These are phyloP conservation scores for Stichodactyla helianthus DNA, from an alignment of 64 coral and sea anemone species.

Conservation along the genomic window DNA sequence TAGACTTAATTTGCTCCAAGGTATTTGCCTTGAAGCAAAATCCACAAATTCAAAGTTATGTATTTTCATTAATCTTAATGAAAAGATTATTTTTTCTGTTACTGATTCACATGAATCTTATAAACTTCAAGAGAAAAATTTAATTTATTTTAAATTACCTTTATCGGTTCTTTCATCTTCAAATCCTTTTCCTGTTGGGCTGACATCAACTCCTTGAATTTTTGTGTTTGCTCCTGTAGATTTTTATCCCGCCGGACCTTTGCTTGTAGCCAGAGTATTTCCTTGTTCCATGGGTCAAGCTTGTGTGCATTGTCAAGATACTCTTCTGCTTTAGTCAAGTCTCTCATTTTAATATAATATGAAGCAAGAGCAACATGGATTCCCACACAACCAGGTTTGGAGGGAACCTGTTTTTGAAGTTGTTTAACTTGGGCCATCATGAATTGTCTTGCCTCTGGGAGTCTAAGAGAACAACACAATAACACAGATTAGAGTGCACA, in stretches of 20 bases:
- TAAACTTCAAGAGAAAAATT: background rate
- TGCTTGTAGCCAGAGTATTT: slow-evolving; percentile 46
- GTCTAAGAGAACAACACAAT: background rate
- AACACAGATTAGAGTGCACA: background rate
- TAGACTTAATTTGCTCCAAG: too few relatives aligned
- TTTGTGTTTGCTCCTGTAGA: slow-evolving; percentile 29
- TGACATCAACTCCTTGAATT: slow-evolving; percentile 6
- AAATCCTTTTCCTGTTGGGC: background rate
- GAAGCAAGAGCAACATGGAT: slow-evolving; percentile 39
- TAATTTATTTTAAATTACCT: slow-evolving; percentile 14
- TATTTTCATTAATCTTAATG: too few relatives aligned
- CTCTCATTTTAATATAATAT: slow-evolving; percentile 30
- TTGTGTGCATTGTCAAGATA: slow-evolving; percentile 28
- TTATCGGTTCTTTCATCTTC: slow-evolving; percentile 31
- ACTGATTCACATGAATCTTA: background rate
- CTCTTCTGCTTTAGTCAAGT: slow-evolving; percentile 25
- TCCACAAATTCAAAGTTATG: too few relatives aligned
- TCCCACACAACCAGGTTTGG: slow-evolving; percentile 25
- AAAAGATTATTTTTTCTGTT: background rate
- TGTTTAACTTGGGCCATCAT: slow-evolving; percentile 26
- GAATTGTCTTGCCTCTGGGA: slow-evolving; percentile 10
- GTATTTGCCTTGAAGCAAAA: too few relatives aligned
- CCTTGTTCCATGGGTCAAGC: slow-evolving; percentile 38
- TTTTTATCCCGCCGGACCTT: slow-evolving; percentile 31
- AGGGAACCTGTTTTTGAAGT: background rate